Percentiles rank a stretch among this genome's conserved stretches.
phyloP scores from a whole-genome alignment of 1,140 invertebrate species.

The Fragariocoptes setiger region DNA sequence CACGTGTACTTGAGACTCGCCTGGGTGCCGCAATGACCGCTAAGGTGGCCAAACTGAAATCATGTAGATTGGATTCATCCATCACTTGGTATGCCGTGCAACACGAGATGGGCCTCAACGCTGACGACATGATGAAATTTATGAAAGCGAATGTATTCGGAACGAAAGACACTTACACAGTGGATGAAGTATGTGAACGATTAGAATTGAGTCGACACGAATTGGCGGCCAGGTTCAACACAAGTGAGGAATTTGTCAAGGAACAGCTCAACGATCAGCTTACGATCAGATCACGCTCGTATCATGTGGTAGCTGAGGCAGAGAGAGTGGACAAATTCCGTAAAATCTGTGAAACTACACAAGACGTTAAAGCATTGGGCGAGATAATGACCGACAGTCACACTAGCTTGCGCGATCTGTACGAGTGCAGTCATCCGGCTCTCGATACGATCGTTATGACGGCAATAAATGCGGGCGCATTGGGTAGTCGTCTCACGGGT shows the following conservation, averaged over 20 bases:
- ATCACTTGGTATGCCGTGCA: neutral
- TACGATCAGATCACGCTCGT: constrained; percentile 24
- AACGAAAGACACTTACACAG: constrained; percentile 31
- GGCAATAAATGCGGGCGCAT: constrained; percentile 32
- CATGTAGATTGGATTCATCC: neutral
- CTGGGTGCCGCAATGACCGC: constrained; percentile 28
- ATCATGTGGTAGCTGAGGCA: constrained; percentile 50
- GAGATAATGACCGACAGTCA: constrained; percentile 64
- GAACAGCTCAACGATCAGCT: neutral
- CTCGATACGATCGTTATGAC: constrained; percentile 49
- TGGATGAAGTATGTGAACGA: constrained; percentile 33
- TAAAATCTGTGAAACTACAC: constrained; percentile 22
- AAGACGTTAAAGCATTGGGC: constrained; percentile 29
- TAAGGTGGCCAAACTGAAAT: constrained; percentile 9
- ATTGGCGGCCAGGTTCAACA: constrained; percentile 17
- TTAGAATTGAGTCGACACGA: constrained; percentile 29
- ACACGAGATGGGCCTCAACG: constrained; percentile 13
- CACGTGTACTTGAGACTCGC: constrained; percentile 68
- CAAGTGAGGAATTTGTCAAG: neutral
- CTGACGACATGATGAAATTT: neutral
- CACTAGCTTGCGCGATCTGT: constrained; percentile 41
- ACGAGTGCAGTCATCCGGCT: constrained; percentile 70
- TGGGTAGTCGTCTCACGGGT: constrained; percentile 66
- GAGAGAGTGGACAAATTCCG: constrained; percentile 40
- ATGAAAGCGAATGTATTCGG: neutral